Evolutionary conservation across 1,140 invertebrate species (phyloP).

Genomic region (Drosophila murphyi): DNA sequence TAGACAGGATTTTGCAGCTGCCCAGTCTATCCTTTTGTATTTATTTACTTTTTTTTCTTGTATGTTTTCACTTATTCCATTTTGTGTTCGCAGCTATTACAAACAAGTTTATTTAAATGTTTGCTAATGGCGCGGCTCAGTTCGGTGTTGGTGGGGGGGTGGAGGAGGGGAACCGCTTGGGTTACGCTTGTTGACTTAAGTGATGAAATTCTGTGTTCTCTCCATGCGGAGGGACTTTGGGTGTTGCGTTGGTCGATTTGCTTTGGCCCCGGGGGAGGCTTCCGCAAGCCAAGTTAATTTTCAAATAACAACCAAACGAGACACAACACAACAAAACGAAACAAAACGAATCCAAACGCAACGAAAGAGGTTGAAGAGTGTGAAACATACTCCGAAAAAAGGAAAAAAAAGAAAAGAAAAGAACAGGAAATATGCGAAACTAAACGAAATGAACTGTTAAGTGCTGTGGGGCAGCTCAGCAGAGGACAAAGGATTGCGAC

Average conservation of each 20-base stretch:
- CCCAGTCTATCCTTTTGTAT: conserved; percentile 24
- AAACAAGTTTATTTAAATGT: conserved; percentile 82
- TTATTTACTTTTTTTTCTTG: conserved; percentile 35
- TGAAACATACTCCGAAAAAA: conserved; percentile 18
- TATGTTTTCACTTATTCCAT: conserved; percentile 50
- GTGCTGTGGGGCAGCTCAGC: conserved; percentile 48
- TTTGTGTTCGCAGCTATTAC: conserved; percentile 51
- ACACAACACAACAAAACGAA: conserved; percentile 17
- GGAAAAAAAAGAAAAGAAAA: conserved; percentile 2
- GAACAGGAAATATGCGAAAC: conserved; percentile 52
- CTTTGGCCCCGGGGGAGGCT: conserved; percentile 71
- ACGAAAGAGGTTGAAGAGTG: conserved; percentile 15
- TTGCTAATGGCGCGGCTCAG: conserved; percentile 80
- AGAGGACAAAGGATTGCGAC: conserved; percentile 50
- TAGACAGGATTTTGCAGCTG: conserved; percentile 42
- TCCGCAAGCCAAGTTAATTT: conserved; percentile 83
- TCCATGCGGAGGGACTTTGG: not conserved
- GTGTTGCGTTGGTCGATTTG: conserved; percentile 71
- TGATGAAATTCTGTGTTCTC: conserved; percentile 74
- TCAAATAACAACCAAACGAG: conserved; percentile 69
- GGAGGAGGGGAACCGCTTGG: conserved; percentile 46
- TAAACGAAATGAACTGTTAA: conserved; percentile 74
- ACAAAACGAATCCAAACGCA: conserved; percentile 8
- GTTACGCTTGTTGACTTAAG: conserved; percentile 83
- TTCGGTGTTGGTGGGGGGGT: conserved; percentile 14